Evolutionary conservation across 1,140 invertebrate species (phyloP).

Genomic region (Pseudomyrmex gracilis): DNA sequence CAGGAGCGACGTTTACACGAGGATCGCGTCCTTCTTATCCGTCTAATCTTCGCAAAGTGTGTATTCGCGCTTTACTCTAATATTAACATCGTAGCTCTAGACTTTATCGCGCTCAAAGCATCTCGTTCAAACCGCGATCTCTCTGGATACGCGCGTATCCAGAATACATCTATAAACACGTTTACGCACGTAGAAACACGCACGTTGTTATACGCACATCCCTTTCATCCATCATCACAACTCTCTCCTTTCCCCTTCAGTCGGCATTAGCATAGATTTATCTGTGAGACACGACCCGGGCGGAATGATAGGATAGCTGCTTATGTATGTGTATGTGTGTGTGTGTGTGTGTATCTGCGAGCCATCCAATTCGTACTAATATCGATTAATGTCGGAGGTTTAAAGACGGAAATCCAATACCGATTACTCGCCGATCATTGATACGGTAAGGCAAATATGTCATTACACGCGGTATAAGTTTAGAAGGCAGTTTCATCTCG

Average conservation of each 20-base stretch:
- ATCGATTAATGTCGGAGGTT: background rate
- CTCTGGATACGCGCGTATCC: slow-evolving; percentile 22
- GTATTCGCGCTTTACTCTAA: slow-evolving; percentile 67
- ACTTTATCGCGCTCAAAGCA: slow-evolving; percentile 27
- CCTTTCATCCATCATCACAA: slow-evolving; percentile 36
- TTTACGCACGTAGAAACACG: background rate
- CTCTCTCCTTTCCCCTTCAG: background rate
- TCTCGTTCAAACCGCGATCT: slow-evolving; percentile 6
- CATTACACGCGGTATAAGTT: background rate
- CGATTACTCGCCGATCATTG: background rate
- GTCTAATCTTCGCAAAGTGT: slow-evolving; percentile 77
- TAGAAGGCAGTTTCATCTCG: no score
- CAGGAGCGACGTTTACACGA: slow-evolving; percentile 7
- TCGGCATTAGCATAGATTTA: slow-evolving; percentile 50
- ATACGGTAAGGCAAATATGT: background rate
- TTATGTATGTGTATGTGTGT: background rate
- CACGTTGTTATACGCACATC: background rate
- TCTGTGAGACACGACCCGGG: slow-evolving; percentile 16
- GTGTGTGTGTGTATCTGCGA: background rate
- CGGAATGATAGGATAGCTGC: slow-evolving; percentile 4
- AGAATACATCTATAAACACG: background rate
- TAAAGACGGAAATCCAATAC: background rate
- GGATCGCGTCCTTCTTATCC: slow-evolving; percentile 48
- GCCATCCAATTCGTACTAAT: slow-evolving; percentile 15
- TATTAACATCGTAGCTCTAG: slow-evolving; percentile 60